Evolutionary conservation across 1,140 invertebrate genomes (phyloP), one percentile per base, ranked within the genome.

Genomic region (Drosophila hydei): DNA sequence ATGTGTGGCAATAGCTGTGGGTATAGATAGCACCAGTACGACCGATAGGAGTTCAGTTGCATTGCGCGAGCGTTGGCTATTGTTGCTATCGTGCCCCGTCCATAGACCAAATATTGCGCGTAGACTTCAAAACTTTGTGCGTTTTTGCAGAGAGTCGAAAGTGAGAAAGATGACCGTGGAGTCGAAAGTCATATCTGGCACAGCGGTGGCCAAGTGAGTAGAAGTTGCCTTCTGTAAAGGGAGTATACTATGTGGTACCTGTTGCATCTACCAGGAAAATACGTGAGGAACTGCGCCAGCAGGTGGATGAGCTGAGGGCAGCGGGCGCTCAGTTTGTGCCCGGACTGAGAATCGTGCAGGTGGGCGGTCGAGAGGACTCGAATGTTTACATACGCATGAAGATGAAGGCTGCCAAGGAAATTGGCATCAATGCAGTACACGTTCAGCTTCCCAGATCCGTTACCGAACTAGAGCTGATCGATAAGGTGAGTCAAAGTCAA

Each of bases 361-460:
- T 99, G 38, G 99, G 99, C 2, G 95, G 95, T 1, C 93, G 98
- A 7, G 97, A 98, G 91, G 99, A 99, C 92, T 99, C 98, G n/a
- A 99, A 99, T 93, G 98, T 99, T 6, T 99, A 99, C 92, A 99
- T 99, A 90, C 93, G 96, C 40, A 98, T 97, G 95, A 99, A 99
- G 93, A 94, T 99, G 16, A 98, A 97, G 92, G 96, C 97, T 6
- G 98, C 98, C 0, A 94, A 92, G 25, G 96, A 98, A 81, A 97
- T 99, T 73, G 99, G 98, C 60, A 97, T 99, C 33, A 91, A 94
- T 16, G 96, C 96, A 0, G 93, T 95, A 61, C 97, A 98, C 89
- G 91, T 98, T 0, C 94, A 97, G 77, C 92, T 99, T 65, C 95
- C 97, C 0, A 94, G 94, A 8, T 94, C 95, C 8, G 96, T 94